These are phyloP conservation scores for Clupea harengus DNA, from an alignment of 2,113 vertebrate genomes.

Conservation along the genomic window DNA sequence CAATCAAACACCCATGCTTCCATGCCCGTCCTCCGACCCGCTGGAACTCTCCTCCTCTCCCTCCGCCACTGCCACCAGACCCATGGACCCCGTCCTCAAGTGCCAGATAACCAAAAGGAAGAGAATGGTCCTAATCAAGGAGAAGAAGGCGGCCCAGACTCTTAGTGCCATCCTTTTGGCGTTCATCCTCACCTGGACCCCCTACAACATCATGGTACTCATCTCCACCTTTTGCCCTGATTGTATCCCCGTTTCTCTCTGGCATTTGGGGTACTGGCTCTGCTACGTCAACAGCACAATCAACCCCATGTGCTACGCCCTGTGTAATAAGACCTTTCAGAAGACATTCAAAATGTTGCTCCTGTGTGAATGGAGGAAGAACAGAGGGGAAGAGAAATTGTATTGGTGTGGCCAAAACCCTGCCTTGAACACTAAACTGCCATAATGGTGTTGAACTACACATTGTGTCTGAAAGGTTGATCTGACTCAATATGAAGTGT, in stretches of 20 bases:
- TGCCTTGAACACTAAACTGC: constrained; percentile 64
- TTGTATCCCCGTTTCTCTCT: constrained; percentile 88
- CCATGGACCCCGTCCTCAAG: constrained; percentile 81
- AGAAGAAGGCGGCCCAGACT: constrained; percentile 95
- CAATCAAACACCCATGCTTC: constrained; percentile 64
- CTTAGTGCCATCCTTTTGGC: constrained; percentile 95
- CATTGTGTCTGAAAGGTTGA: not conserved
- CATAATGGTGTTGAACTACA: not conserved
- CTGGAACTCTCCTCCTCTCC: constrained; percentile 72
- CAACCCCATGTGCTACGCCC: constrained; percentile 98
- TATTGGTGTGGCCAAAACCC: constrained; percentile 86
- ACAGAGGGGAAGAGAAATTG: constrained; percentile 79
- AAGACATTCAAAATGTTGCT: constrained; percentile 97
- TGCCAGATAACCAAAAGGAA: constrained; percentile 96
- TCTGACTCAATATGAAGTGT: not conserved
- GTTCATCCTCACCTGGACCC: constrained; percentile 97
- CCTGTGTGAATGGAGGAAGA: constrained; percentile 90
- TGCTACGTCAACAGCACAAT: constrained; percentile 99
- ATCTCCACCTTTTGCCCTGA: constrained; percentile 93
- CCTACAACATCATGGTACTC: constrained; percentile 99
- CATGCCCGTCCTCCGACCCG: constrained; percentile 72
- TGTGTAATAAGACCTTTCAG: constrained; percentile 98
- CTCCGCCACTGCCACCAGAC: constrained; percentile 75
- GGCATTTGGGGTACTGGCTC: constrained; percentile 97
- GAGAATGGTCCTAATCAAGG: constrained; percentile 94